Base-by-base conservation (phyloP, 2,113 vertebrate genomes). In the Xenus cinereus region DNA sequence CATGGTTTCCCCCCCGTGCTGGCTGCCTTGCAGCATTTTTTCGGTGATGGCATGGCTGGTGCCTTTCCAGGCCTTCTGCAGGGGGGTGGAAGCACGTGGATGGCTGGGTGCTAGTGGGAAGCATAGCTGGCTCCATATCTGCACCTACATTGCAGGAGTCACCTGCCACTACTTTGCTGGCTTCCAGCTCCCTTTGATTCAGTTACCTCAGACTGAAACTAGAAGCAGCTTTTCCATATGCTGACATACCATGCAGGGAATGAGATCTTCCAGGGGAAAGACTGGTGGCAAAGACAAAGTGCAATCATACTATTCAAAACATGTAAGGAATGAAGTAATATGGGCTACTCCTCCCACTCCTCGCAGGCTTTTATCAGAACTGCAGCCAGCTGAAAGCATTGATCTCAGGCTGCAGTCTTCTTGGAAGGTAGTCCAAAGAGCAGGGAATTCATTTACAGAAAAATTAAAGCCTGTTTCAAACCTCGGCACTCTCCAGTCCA, bases 351-450 rank as follows among this genome's bases (percentile, higher is more conserved):
- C 93, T 94, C 91, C 95, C 89, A 89, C 94, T 91, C 39, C 91
- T 83, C 0, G 0, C 39, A 48, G 64, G 56, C 41, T 82, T 93
- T 85, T 89, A 89, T 93, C 89, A 94, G 87, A 96, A 93, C 89
- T 96, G 53, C 77, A 82, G 93, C 93, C 96, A 96, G 89, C 53
- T 73, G 43, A 87, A 91, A 77, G 60, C 81, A 94, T 35, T 91
- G 93, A 93, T 96, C 93, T 94, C 41, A 27, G 46, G 74, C 56
- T 93, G 69, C 74, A 79, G 81, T 17, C 63, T 73, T 33, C 73
- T 93, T 94, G 91, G 87, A 96, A 95, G 57, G 71, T 76, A 76
- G 66, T 95, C 89, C 75, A 90, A 95, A 82, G 67, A 94, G 60
- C 2, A 10, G 89, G 69, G 59, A 87, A 90, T 75, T 94, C 43